Percentiles rank a stretch among this genome's conserved stretches.
These are phyloP conservation scores for Uromys caudimaculatus DNA, from an alignment of 2,797 vertebrate species.

Conservation along the genomic window DNA sequence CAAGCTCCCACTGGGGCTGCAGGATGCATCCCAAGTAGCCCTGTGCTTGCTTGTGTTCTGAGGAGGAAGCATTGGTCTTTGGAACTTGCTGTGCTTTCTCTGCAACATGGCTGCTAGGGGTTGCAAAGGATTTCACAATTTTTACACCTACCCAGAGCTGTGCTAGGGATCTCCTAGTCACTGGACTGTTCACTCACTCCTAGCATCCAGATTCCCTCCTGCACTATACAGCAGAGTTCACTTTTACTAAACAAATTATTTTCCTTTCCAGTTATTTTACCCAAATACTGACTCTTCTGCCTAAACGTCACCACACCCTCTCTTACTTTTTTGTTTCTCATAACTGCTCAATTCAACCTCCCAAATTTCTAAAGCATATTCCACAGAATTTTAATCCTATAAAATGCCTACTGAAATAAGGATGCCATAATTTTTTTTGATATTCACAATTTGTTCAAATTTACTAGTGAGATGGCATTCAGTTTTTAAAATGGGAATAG, in stretches of 20 bases:
- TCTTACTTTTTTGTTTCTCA: neutral
- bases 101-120: neutral
- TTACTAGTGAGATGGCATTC: neutral
- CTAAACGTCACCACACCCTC: neutral
- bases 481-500: neutral
- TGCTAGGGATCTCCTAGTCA: neutral
- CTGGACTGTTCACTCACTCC: neutral
- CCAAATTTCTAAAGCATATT: neutral
- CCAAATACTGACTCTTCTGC: neutral
- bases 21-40: neutral
- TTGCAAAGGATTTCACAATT: neutral
- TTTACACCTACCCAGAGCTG: neutral
- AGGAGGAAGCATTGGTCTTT: neutral
- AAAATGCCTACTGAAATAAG: neutral
- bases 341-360: neutral
- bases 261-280: neutral
- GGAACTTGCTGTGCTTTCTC: neutral
- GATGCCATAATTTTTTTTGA: neutral
- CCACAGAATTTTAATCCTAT: neutral
- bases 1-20: too few species aligned
- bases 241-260: neutral
- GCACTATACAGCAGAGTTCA: neutral
- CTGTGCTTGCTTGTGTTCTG: neutral
- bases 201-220: neutral
- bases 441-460: neutral